Evolutionary conservation across 2,888 invertebrate genomes (phyloP).

Genomic region (Boloria selene): DNA sequence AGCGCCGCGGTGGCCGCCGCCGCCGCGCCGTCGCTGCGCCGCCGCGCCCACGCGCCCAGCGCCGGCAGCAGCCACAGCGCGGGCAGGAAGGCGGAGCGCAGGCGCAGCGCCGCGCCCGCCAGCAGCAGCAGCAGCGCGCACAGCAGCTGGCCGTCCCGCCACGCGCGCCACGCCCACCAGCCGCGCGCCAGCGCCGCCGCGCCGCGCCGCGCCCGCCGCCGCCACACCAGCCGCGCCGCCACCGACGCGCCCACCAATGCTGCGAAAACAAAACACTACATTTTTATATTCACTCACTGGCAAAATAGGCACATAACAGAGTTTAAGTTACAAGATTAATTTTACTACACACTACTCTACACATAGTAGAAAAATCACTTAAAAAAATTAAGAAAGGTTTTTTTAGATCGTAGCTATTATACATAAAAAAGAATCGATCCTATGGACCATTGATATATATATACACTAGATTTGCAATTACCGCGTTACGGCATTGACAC

Average conservation of each 20-base stretch:
- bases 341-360: too few relatives aligned
- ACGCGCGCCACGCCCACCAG: conserved; percentile 41
- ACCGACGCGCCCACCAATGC: conserved; percentile 56
- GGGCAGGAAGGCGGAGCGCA: conserved; percentile 87
- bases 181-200: conserved; percentile 39
- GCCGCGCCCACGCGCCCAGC: conserved; percentile 69
- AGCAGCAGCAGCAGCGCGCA: conserved; percentile 77
- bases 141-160: conserved; percentile 41
- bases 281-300: too few relatives aligned
- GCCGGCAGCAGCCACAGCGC: conserved; percentile 84
- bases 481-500: too few relatives aligned
- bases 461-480: too few relatives aligned
- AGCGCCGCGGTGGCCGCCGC: conserved; percentile 80
- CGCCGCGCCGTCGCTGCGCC: conserved; percentile 81
- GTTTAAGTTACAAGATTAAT: too few relatives aligned
- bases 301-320: too few relatives aligned
- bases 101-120: conserved; percentile 77
- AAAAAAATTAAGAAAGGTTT: too few relatives aligned
- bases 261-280: background rate
- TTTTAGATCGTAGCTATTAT: too few relatives aligned
- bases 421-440: too few relatives aligned
- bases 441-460: too few relatives aligned
- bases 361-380: too few relatives aligned
- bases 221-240: conserved; percentile 55
- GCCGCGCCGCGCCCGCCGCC: conserved; percentile 60